phyloP scores from a whole-genome alignment of 1,140 invertebrate genomes.

The Microvelia longipes region DNA sequence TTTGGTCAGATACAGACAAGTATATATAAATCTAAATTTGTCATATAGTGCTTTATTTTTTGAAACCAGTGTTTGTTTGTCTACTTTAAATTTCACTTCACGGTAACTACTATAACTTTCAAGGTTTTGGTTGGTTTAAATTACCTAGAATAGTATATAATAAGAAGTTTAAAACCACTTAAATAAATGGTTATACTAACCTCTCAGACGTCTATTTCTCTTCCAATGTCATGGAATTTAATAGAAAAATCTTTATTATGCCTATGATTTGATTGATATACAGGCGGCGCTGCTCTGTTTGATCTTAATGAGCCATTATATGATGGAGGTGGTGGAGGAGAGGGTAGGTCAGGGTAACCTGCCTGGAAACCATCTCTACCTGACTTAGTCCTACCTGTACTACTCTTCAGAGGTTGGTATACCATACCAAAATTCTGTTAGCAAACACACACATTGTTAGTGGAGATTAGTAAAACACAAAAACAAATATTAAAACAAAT shows the following conservation, averaged over 20 bases:
- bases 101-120: no score
- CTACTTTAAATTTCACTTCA: no score
- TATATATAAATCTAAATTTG: no score
- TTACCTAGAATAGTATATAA: no score
- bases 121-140: no score
- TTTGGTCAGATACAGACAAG: no score
- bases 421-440: not conserved
- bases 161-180: no score
- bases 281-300: slow-evolving; percentile 22
- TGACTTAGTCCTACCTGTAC: not conserved
- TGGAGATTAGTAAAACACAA: not conserved
- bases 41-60: no score
- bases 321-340: slow-evolving; percentile 6
- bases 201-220: slow-evolving; percentile 56
- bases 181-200: no score
- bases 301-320: slow-evolving; percentile 2
- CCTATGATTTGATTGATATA: slow-evolving; percentile 46
- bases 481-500: no score
- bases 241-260: slow-evolving; percentile 42
- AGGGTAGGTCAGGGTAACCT: not conserved
- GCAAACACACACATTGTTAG: not conserved
- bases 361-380: not conserved
- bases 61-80: no score
- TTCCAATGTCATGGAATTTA: slow-evolving; percentile 57
- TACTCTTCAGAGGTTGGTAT: not conserved